These are phyloP conservation scores for Pantherophis alleghaniensis DNA, from an alignment of 2,797 vertebrate species.

Conservation along the genomic window DNA sequence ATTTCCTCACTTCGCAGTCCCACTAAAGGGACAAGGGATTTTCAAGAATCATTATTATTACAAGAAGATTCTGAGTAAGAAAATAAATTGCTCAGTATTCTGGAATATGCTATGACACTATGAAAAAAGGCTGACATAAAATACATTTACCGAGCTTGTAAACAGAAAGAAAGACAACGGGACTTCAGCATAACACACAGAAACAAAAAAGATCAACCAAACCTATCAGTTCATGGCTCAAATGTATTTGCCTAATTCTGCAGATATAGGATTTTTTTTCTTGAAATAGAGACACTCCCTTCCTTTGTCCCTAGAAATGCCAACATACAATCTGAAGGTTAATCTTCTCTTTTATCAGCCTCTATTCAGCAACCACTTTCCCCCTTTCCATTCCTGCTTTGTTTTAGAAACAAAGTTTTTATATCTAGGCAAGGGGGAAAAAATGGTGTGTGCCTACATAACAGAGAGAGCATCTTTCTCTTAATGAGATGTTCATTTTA, in stretches of 20 bases:
- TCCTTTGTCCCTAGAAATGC: neutral
- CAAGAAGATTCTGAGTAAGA: neutral
- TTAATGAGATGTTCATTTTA: neutral
- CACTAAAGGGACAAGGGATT: neutral
- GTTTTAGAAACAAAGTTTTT: neutral
- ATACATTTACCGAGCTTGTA: neutral
- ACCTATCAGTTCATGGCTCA: neutral
- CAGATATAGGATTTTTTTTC: neutral
- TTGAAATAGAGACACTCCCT: neutral
- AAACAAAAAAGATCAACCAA: neutral
- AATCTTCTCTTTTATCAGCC: neutral
- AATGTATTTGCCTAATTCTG: neutral
- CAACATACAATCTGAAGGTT: neutral
- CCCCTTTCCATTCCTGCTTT: neutral
- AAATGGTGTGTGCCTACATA: neutral
- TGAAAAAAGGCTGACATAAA: neutral
- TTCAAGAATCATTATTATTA: neutral
- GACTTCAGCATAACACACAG: neutral
- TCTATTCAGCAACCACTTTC: neutral
- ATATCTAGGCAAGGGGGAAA: neutral
- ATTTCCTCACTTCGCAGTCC: neutral
- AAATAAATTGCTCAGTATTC: neutral
- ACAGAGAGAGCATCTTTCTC: neutral
- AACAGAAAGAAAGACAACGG: neutral
- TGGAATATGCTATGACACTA: neutral